These are phyloP conservation scores for Rhincodon typus DNA, from an alignment of 2,797 vertebrate genomes.

Conservation along the genomic window DNA sequence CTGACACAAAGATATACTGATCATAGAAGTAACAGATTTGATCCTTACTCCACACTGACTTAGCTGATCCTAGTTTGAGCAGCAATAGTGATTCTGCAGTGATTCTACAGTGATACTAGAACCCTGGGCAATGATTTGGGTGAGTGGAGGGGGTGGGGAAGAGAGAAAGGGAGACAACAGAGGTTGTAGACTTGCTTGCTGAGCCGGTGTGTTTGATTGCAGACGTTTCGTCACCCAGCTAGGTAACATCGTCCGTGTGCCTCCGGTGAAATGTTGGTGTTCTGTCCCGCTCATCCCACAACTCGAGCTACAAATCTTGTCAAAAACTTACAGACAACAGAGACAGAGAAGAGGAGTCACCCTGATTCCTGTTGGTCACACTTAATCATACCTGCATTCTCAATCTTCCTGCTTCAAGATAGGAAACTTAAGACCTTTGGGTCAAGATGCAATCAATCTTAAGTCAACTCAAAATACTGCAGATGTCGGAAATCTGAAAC, in stretches of 20 bases:
- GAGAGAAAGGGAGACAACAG: too few species aligned
- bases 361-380: background rate
- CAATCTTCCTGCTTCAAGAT: background rate
- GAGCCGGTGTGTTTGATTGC: too few species aligned
- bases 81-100: background rate
- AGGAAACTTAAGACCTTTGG: background rate
- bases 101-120: background rate
- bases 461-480: too few species aligned
- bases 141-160: too few species aligned
- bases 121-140: background rate
- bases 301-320: too few species aligned
- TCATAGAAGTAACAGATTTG: background rate
- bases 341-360: background rate
- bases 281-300: too few species aligned
- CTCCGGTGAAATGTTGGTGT: too few species aligned
- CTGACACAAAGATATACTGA: background rate
- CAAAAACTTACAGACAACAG: too few species aligned
- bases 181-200: too few species aligned
- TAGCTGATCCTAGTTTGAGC: background rate
- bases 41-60: background rate
- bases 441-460: background rate
- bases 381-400: background rate
- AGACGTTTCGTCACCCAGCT: too few species aligned
- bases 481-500: too few species aligned
- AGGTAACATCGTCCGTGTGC: too few species aligned